Conservation (phyloP, 2,797 vertebrate genomes). For the Anolis apletophallus region DNA sequence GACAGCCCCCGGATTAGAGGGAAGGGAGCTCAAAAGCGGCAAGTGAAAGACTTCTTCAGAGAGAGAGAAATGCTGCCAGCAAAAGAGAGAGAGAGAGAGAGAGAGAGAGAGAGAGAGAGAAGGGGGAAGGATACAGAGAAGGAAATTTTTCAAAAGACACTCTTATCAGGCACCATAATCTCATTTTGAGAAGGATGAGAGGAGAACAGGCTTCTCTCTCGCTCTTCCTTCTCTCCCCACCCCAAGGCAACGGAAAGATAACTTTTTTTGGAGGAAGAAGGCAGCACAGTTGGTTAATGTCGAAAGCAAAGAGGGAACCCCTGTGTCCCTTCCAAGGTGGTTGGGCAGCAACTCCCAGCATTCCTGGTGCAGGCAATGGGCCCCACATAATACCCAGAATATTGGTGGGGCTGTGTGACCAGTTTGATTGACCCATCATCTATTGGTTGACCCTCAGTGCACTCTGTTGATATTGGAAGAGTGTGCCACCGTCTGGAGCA, state of each 20-base stretch:
- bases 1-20: slow-evolving; percentile 5
- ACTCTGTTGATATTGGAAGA: neutral
- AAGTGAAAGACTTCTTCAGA: slow-evolving; percentile 22
- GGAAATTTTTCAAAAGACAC: neutral
- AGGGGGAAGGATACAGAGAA: no score
- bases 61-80: no score
- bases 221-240: neutral
- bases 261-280: neutral
- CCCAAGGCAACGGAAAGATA: neutral
- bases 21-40: slow-evolving; percentile 19
- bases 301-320: neutral
- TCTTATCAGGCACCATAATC: neutral
- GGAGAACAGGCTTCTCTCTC: neutral
- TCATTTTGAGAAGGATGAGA: no score
- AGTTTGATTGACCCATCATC: no score
- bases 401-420: no score
- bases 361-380: no score
- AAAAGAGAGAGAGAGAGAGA: neutral
- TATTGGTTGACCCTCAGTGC: neutral
- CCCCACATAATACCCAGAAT: no score
- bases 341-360: no score
- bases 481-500: neutral
- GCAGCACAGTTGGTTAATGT: neutral
- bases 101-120: neutral
- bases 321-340: no score